Evolutionary conservation across 2,797 vertebrate genomes (phyloP).

Genomic region (Hypotaenidia philippensis): DNA sequence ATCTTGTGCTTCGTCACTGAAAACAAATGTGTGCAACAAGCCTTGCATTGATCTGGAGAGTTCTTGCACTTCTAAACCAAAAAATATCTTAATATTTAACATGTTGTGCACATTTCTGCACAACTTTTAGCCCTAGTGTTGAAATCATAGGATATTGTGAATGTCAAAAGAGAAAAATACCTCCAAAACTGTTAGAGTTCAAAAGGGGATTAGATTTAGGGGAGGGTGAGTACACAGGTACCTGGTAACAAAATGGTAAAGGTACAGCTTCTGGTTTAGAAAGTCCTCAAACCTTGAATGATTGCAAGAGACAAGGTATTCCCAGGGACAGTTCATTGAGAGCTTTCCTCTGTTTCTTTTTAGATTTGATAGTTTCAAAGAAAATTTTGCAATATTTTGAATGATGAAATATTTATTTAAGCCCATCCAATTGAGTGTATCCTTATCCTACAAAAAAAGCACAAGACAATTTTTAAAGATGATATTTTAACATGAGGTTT

Average conservation of each 20-base stretch:
- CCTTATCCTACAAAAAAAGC: neutral
- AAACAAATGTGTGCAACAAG: neutral
- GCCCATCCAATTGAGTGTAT: neutral
- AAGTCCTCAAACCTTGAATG: neutral
- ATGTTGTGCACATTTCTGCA: neutral
- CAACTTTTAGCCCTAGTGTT: neutral
- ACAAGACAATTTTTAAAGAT: neutral
- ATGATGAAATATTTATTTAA: neutral
- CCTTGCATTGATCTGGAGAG: neutral
- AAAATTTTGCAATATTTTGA: neutral
- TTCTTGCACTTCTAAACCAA: neutral
- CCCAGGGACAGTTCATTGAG: neutral
- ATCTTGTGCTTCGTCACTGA: neutral
- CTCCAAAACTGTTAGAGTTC: neutral
- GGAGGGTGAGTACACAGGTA: neutral
- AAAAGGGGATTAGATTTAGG: neutral
- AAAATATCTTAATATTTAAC: neutral
- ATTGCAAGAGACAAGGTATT: neutral
- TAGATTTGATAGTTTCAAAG: neutral
- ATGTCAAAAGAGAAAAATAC: neutral
- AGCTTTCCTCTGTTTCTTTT: neutral
- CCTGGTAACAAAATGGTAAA: neutral
- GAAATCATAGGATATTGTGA: neutral
- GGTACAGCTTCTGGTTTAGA: neutral
- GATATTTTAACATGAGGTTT: neutral